Evolutionary conservation across 2,888 invertebrate species (phyloP).

Genomic region (Chrysolina americana): DNA sequence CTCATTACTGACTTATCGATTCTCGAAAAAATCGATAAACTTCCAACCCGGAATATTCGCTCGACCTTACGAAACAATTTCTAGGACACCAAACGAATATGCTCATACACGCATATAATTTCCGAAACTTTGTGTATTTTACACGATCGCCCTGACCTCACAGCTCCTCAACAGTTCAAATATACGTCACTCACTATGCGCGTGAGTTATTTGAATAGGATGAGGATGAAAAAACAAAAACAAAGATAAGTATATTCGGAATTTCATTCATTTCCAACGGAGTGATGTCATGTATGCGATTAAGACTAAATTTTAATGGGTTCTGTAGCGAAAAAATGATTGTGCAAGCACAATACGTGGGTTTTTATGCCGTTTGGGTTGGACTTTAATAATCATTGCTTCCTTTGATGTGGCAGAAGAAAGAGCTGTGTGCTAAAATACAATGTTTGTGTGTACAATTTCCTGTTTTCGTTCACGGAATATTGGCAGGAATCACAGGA

Average conservation of each 20-base stretch:
- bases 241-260: slow-evolving; percentile 38
- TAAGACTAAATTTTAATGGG: slow-evolving; percentile 34
- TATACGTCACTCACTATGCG: not conserved
- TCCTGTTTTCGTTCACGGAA: not conserved
- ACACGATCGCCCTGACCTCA: slow-evolving; percentile 8
- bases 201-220: slow-evolving; percentile 16
- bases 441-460: not conserved
- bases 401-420: slow-evolving; percentile 10
- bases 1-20: not conserved
- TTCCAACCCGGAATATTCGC: not conserved
- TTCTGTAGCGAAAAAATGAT: slow-evolving; percentile 28
- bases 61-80: not conserved
- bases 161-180: not conserved
- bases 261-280: slow-evolving; percentile 39
- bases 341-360: slow-evolving; percentile 18
- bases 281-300: slow-evolving; percentile 38
- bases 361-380: slow-evolving; percentile 14
- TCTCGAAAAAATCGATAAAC: not conserved
- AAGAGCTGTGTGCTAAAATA: not conserved
- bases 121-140: not conserved
- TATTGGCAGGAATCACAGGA: not conserved
- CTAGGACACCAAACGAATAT: not conserved
- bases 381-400: slow-evolving; percentile 12
- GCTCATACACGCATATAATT: not conserved
- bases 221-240: slow-evolving; percentile 28